Conservation (phyloP, 2,797 vertebrate genomes). For the Catharus ustulatus region DNA sequence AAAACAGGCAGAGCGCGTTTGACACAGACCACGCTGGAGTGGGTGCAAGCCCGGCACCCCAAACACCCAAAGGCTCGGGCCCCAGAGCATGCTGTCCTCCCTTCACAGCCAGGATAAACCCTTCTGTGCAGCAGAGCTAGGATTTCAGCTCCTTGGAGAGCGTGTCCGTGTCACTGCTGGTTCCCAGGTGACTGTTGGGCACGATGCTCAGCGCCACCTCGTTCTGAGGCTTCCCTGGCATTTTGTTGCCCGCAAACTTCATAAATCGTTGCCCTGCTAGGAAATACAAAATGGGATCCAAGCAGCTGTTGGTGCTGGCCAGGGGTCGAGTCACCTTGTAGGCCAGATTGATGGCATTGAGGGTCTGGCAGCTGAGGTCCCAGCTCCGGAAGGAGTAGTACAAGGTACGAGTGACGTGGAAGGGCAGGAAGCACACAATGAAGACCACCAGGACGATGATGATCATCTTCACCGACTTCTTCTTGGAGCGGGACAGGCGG, state of each 20-base stretch:
- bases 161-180: not conserved
- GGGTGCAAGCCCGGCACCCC: not conserved
- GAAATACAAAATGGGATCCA: slow-evolving; percentile 95
- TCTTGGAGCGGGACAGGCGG: slow-evolving; percentile 81
- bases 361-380: slow-evolving; percentile 83
- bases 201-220: not conserved
- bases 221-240: not conserved
- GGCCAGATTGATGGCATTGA: slow-evolving; percentile 86
- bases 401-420: slow-evolving; percentile 91
- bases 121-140: not conserved
- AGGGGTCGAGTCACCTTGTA: slow-evolving; percentile 93
- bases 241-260: slow-evolving; percentile 67
- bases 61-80: not conserved
- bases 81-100: not conserved
- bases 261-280: slow-evolving; percentile 85
- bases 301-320: slow-evolving; percentile 92
- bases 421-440: slow-evolving; percentile 92
- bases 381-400: slow-evolving; percentile 91
- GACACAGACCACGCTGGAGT: not conserved
- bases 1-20: fast-evolving
- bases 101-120: not conserved
- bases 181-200: not conserved
- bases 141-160: slow-evolving; percentile 37
- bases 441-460: slow-evolving; percentile 88
- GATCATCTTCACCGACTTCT: slow-evolving; percentile 95